These are phyloP conservation scores for Drosophila pseudotakahashii DNA, from an alignment of 2,888 invertebrate species.

Conservation along the genomic window DNA sequence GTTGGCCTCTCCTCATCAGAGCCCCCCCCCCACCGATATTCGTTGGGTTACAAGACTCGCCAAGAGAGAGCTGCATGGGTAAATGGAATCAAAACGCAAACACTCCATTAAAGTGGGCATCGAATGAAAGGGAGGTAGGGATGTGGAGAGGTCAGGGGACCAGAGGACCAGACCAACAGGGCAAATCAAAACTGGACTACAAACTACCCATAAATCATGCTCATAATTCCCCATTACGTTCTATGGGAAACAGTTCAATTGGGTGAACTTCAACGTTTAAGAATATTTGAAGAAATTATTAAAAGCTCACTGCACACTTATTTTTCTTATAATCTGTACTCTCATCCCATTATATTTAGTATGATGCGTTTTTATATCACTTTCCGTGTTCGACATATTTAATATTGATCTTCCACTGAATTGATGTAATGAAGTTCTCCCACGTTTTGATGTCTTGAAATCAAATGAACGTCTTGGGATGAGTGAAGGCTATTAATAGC, in stretches of 20 bases:
- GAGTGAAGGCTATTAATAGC: conserved; percentile 39
- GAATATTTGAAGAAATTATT: conserved; percentile 3
- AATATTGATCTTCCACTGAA: too few species aligned
- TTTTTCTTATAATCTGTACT: not conserved
- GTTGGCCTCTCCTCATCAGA: conserved; percentile 3
- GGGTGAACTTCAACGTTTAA: conserved; percentile 8
- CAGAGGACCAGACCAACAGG: conserved; percentile 4
- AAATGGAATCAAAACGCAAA: conserved; percentile 46
- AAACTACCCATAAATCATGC: conserved; percentile 37
- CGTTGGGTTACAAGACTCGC: conserved; percentile 1
- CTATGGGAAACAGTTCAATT: conserved; percentile 13
- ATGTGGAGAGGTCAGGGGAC: conserved; percentile 16
- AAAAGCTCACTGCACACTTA: not conserved
- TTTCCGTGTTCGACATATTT: not conserved
- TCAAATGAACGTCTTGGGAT: conserved; percentile 6
- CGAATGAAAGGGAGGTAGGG: not conserved
- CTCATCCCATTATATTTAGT: not conserved
- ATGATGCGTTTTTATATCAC: not conserved
- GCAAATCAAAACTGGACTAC: conserved; percentile 25
- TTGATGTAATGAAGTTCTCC: conserved; percentile 4
- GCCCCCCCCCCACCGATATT: not conserved
- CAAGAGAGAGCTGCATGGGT: conserved; percentile 9
- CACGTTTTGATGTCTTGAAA: conserved; percentile 4
- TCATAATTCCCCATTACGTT: conserved; percentile 8
- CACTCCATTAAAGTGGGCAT: conserved; percentile 50